Conservation (phyloP, 2,888 invertebrate species). For the Chaitophorus viminalis region DNA sequence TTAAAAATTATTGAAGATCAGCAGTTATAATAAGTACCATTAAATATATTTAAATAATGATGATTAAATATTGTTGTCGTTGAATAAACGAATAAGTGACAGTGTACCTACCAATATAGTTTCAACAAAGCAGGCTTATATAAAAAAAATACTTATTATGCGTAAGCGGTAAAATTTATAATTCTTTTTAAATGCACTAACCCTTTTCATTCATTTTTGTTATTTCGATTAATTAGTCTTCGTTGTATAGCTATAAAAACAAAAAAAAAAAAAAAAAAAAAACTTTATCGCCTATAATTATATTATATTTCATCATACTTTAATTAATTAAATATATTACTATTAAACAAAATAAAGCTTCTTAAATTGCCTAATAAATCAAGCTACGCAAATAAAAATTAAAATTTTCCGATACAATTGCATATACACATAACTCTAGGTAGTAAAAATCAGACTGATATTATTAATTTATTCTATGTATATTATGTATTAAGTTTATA, state of each 20-base stretch:
- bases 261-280: not conserved
- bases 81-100: too few relatives aligned
- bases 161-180: not conserved
- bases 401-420: not conserved
- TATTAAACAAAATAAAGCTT: not conserved
- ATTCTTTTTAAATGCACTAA: not conserved
- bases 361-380: not conserved
- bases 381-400: not conserved
- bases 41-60: too few relatives aligned
- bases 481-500: too few relatives aligned
- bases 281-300: not conserved
- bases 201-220: not conserved
- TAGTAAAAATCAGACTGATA: not conserved
- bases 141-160: not conserved
- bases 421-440: not conserved
- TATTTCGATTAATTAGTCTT: not conserved
- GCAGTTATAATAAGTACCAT: too few relatives aligned
- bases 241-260: not conserved
- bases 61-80: too few relatives aligned
- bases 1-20: too few relatives aligned
- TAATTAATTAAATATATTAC: not conserved
- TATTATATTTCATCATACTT: not conserved
- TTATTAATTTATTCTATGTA: not conserved
- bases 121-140: not conserved
- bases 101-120: not conserved